Evolutionary conservation across 1,140 invertebrate genomes (phyloP), one percentile per base, ranked within the genome.

Genomic region (Bombyx mandarina): DNA sequence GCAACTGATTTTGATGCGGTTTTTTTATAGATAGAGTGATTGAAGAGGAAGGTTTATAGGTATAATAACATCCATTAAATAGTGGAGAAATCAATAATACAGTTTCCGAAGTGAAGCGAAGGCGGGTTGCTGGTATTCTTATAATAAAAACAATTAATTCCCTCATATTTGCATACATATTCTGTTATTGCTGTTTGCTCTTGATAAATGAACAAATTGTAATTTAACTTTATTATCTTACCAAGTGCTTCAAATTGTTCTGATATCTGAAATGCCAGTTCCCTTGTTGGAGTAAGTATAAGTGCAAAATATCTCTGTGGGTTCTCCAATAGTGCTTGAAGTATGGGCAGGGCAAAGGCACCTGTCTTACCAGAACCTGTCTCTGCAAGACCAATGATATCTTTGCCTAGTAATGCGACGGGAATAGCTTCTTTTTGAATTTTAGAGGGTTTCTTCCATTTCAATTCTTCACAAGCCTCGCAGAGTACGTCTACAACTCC

Each of bases 341-440:
- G 78, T 67, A 99, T 99, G 1, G 98, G 98, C 56, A 99, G 76
- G 1, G 97, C 97, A 89, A 99, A 99, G 0, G 98, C 97, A 43
- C 94, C 98, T 1, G 98, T 99, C 89, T 99, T 99, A 10, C 98
- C 98, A 6, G 97, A 99, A 7, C 98, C 98, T 4, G 98, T 99
- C 89, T 99, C 98, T 2, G 98, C 98, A 53, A 99, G 86, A 18
- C 97, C 98, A 73, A 99, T 99, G 0, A 99, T 91, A 89, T 99
- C 98, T 88, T 95, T 95, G 88, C 97, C 97, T 90, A 96, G 87
- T 43, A 99, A 80, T 4, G 97, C 94, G 10, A 97, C 77, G 7
- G 98, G 98, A 75, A 99, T 96, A 1, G 98, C 91, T 89, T 99
- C 97, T 49, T 89, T 91, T 82, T 99, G 98, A 75, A 99, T 99